A percentile compares a stretch with the other conserved stretches of the same genome.
Conservation (phyloP, 1,140 invertebrate species). For the Ptiloglossa arizonensis region DNA sequence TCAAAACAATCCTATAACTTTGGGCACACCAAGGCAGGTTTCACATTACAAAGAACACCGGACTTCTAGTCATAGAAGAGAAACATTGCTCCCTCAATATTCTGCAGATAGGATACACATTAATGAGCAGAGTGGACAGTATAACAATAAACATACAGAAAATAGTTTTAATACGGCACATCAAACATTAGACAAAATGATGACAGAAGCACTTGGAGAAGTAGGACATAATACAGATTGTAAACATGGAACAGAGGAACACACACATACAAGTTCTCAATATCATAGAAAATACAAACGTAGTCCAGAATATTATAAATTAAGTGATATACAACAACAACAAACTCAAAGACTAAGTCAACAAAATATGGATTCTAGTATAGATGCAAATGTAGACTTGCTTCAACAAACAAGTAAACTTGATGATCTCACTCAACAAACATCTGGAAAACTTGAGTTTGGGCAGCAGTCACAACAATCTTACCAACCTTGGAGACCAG, state of each 20-base stretch:
- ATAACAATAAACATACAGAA: constrained; percentile 24
- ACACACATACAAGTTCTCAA: constrained; percentile 30
- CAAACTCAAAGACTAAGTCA: constrained; percentile 3
- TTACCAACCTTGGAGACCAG: constrained; percentile 23
- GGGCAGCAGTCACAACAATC: constrained; percentile 62
- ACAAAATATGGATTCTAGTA: too few species aligned
- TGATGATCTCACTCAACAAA: constrained; percentile 51
- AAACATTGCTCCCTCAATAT: constrained; percentile 37
- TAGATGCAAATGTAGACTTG: constrained; percentile 13
- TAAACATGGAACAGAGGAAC: constrained; percentile 20
- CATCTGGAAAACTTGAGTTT: constrained; percentile 67
- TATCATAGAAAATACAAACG: constrained; percentile 57
- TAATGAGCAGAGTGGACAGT: constrained; percentile 16
- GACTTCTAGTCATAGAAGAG: constrained; percentile 55
- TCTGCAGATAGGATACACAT: not conserved
- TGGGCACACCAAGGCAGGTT: constrained; percentile 11
- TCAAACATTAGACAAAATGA: constrained; percentile 31
- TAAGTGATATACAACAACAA: constrained; percentile 30
- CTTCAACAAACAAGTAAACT: constrained; percentile 45
- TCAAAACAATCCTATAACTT: not conserved
- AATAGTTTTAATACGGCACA: constrained; percentile 18
- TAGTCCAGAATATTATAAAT: not conserved
- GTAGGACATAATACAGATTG: constrained; percentile 49
- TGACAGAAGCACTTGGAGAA: constrained; percentile 32
- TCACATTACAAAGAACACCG: constrained; percentile 60